phyloP scores from a whole-genome alignment of 2,888 invertebrate species.

The Heterodera filipjevi region DNA sequence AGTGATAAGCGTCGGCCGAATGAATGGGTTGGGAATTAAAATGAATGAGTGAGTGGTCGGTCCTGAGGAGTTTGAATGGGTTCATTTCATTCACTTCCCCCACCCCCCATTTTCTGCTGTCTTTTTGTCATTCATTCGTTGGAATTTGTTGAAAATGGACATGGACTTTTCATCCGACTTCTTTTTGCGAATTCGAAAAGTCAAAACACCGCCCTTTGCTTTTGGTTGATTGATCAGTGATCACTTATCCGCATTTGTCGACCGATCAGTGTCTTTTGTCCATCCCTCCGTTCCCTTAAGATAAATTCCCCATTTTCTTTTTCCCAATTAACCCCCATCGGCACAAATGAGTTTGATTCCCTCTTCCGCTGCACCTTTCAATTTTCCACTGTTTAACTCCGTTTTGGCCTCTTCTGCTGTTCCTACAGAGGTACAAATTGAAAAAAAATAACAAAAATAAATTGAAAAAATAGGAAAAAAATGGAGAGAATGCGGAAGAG shows the following conservation, averaged over 20 bases:
- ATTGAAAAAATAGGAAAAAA: background rate
- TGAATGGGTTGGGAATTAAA: background rate
- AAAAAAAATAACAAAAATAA: background rate
- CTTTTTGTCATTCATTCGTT: background rate
- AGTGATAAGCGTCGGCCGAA: slow-evolving; percentile 1
- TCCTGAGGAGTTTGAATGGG: background rate
- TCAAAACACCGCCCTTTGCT: no score
- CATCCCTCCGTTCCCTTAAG: background rate
- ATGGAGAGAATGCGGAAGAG: background rate
- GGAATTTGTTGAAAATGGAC: background rate
- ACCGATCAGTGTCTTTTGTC: background rate
- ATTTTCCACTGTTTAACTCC: slow-evolving; percentile 1
- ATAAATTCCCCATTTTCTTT: background rate
- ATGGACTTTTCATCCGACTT: background rate
- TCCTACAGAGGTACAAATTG: background rate
- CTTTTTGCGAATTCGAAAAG: background rate
- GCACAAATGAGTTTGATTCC: background rate
- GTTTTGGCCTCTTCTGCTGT: background rate
- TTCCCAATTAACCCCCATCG: background rate
- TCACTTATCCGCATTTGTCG: no score
- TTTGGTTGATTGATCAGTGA: no score
- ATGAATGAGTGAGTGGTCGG: background rate
- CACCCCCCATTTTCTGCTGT: background rate
- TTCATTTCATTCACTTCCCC: background rate
- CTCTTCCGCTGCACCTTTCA: background rate